Evolutionary conservation across 2,888 invertebrate species (phyloP).

Genomic region (Pseudococcus viburni): DNA sequence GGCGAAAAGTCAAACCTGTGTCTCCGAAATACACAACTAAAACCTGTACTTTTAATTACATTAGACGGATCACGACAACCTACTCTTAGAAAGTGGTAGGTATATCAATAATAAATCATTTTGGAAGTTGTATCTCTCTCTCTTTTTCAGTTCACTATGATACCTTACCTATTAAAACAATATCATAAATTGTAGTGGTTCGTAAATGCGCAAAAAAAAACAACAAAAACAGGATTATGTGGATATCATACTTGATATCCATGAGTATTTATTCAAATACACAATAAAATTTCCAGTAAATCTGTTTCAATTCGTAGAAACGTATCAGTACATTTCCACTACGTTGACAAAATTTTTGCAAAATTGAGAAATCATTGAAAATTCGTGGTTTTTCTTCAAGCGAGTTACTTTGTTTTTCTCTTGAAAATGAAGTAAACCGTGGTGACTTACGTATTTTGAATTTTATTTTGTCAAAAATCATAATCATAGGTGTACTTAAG

Average conservation of each 20-base stretch:
- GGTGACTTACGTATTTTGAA: no score
- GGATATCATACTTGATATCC: neutral
- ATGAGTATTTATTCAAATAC: neutral
- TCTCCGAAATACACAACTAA: slow-evolving; percentile 56
- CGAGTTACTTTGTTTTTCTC: no score
- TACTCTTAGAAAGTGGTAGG: slow-evolving; percentile 58
- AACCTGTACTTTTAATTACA: slow-evolving; percentile 55
- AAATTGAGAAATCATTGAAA: no score
- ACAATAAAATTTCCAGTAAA: neutral
- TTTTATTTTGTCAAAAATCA: no score
- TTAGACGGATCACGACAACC: slow-evolving; percentile 46
- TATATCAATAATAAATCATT: slow-evolving; percentile 56
- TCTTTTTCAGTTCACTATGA: slow-evolving; percentile 23
- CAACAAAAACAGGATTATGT: neutral
- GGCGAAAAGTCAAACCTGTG: slow-evolving; percentile 56
- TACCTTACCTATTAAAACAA: slow-evolving; percentile 51
- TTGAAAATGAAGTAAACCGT: no score
- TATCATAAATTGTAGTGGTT: slow-evolving; percentile 51
- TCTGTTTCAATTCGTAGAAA: neutral
- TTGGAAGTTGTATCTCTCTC: slow-evolving; percentile 51
- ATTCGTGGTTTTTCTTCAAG: no score
- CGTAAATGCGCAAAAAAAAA: slow-evolving; percentile 9
- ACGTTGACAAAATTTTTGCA: neutral
- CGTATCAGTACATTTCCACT: neutral
- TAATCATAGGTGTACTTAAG: no score